phyloP scores from a whole-genome alignment of 2,113 vertebrate genomes.

The Pygoscelis adeliae region DNA sequence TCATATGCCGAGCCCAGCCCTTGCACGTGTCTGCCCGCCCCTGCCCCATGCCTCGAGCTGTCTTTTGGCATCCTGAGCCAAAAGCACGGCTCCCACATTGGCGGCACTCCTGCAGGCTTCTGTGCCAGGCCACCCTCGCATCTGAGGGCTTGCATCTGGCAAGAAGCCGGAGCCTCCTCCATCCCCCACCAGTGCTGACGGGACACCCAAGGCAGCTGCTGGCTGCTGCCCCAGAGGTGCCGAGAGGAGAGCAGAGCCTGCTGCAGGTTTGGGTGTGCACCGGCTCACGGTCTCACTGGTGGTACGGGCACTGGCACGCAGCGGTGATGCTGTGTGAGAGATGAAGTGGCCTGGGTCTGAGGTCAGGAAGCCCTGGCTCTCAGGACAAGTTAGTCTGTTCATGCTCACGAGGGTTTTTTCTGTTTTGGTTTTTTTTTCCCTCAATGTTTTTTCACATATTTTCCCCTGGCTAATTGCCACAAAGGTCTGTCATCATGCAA shows the following conservation, averaged over 20 bases:
- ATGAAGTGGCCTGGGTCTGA: background rate
- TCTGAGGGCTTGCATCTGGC: background rate
- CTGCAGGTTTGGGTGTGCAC: background rate
- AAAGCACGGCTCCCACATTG: accelerated
- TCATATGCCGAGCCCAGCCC: accelerated
- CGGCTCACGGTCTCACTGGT: accelerated
- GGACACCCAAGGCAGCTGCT: background rate
- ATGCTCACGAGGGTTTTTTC: background rate
- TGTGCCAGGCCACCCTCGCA: accelerated
- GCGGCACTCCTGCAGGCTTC: accelerated
- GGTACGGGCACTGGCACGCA: accelerated
- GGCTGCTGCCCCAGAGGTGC: background rate
- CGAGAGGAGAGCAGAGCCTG: background rate
- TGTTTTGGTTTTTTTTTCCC: background rate
- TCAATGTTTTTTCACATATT: background rate
- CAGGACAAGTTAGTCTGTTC: background rate
- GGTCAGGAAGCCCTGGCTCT: background rate
- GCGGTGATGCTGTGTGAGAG: background rate
- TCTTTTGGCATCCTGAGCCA: background rate
- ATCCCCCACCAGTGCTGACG: accelerated
- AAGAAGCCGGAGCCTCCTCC: background rate
- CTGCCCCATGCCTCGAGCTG: background rate
- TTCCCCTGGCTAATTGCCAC: background rate
- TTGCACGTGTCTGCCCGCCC: accelerated
- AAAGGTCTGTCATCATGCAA: background rate